These are phyloP conservation scores for Anagyrus pseudococci DNA, from an alignment of 2,888 invertebrate species.

Conservation along the genomic window DNA sequence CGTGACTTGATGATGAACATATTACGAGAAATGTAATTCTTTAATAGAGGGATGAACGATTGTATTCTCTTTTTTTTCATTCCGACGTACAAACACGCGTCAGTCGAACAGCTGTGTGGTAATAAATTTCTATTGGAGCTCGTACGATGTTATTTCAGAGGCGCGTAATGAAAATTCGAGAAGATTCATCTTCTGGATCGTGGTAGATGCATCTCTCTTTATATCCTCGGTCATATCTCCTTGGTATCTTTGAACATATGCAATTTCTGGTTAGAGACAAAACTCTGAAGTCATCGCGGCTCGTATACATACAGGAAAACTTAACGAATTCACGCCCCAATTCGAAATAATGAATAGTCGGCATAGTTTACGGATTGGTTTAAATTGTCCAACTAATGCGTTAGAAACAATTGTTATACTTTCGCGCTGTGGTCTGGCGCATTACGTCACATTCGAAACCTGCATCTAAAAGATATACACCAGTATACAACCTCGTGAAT, in stretches of 20 bases:
- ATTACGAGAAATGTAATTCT: no score
- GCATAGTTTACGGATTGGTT: slow-evolving; percentile 17
- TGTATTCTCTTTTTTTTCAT: no score
- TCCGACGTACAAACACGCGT: no score
- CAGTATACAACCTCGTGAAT: no score
- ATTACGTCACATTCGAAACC: background rate
- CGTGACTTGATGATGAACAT: no score
- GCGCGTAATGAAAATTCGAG: no score
- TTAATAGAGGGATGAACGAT: no score
- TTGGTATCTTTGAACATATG: slow-evolving; percentile 9
- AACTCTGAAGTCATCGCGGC: slow-evolving; percentile 30
- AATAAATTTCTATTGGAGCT: no score
- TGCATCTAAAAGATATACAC: background rate
- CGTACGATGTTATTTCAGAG: no score
- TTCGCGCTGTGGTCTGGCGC: background rate
- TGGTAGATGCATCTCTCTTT: no score
- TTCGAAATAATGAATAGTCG: slow-evolving; percentile 23
- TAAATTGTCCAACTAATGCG: slow-evolving; percentile 19
- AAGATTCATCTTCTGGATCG: no score
- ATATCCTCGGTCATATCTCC: slow-evolving; percentile 13
- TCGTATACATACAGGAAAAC: background rate
- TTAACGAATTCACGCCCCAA: slow-evolving; percentile 37
- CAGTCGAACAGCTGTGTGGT: no score
- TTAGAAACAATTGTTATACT: slow-evolving; percentile 7
- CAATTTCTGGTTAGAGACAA: slow-evolving; percentile 15